Conservation (phyloP, 2,797 vertebrate species). For the Lacerta viridis region DNA sequence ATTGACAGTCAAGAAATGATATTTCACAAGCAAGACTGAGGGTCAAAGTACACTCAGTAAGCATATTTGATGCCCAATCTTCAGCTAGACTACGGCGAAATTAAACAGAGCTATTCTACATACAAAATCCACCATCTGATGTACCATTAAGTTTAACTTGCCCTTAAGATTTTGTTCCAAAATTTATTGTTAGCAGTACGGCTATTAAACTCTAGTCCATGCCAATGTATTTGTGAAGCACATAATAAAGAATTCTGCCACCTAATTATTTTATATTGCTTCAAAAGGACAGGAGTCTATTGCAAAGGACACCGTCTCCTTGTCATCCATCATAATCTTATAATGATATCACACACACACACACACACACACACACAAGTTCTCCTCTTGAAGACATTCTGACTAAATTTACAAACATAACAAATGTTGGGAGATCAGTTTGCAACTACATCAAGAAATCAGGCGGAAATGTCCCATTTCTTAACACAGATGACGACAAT, state of each 20-base stretch:
- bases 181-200: neutral
- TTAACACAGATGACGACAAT: neutral
- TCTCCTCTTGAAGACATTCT: neutral
- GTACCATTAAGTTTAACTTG: neutral
- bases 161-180: neutral
- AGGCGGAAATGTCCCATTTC: neutral
- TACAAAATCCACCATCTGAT: neutral
- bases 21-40: neutral
- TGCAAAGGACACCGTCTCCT: constrained; percentile 8
- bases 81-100: too few species aligned
- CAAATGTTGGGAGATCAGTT: neutral
- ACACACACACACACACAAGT: neutral
- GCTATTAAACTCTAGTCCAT: neutral
- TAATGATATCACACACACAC: neutral
- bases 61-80: too few species aligned
- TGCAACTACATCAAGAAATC: too few species aligned
- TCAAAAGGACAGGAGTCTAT: neutral
- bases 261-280: constrained; percentile 4
- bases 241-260: neutral
- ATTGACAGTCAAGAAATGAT: neutral
- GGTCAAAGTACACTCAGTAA: neutral
- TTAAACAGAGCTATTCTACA: neutral
- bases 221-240: neutral
- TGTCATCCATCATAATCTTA: neutral
- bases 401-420: neutral